These are phyloP conservation scores for Elephas maximus DNA, from an alignment of 2,113 vertebrate genomes.

Conservation along the genomic window DNA sequence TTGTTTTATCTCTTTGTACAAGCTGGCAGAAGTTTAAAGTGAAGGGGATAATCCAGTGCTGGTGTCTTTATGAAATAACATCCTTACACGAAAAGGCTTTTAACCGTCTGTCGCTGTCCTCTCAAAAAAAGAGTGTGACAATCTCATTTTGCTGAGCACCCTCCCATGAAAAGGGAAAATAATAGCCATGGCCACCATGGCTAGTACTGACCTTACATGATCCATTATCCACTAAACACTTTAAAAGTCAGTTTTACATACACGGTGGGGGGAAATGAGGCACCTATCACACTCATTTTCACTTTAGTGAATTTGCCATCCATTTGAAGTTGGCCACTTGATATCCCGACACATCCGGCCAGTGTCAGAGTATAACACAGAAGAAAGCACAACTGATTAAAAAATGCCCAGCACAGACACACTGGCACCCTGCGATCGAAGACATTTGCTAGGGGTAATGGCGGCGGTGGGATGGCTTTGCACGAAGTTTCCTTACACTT, in stretches of 20 bases:
- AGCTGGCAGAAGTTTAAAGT: slow-evolving; percentile 95
- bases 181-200: slow-evolving; percentile 90
- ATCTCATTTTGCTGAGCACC: slow-evolving; percentile 93
- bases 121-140: slow-evolving; percentile 92
- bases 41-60: slow-evolving; percentile 93
- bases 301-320: slow-evolving; percentile 89
- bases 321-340: slow-evolving; percentile 87
- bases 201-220: slow-evolving; percentile 91
- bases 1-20: slow-evolving; percentile 95
- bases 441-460: slow-evolving; percentile 72
- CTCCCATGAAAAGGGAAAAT: slow-evolving; percentile 93
- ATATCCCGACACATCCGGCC: slow-evolving; percentile 82
- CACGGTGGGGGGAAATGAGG: slow-evolving; percentile 86
- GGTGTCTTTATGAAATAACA: slow-evolving; percentile 95
- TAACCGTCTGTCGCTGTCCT: slow-evolving; percentile 93
- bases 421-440: slow-evolving; percentile 70
- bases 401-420: slow-evolving; percentile 68
- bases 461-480: slow-evolving; percentile 69
- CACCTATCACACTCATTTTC: slow-evolving; percentile 88
- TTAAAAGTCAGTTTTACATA: slow-evolving; percentile 93
- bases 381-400: slow-evolving; percentile 76
- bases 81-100: slow-evolving; percentile 95
- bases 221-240: slow-evolving; percentile 92
- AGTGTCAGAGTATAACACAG: slow-evolving; percentile 61
- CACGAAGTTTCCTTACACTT: slow-evolving; percentile 82